Evolutionary conservation across 2,888 invertebrate species (phyloP).

Genomic region (Portevinia maculata): DNA sequence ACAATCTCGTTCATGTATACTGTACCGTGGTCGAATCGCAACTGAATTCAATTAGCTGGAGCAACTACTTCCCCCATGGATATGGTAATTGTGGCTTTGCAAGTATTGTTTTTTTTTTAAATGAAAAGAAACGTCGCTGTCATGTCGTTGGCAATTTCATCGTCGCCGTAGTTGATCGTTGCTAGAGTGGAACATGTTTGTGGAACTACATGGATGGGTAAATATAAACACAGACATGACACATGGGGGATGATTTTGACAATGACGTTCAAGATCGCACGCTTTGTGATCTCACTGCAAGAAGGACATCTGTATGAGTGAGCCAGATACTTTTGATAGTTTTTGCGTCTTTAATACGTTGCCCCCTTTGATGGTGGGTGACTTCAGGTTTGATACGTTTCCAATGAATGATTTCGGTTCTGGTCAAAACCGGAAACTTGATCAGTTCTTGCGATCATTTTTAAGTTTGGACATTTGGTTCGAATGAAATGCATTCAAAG

Average conservation of each 20-base stretch:
- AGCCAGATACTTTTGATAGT: not conserved
- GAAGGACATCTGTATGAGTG: constrained; percentile 7
- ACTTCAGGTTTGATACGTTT: constrained; percentile 47
- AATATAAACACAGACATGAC: not conserved
- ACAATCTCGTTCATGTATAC: constrained; percentile 31
- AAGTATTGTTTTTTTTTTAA: constrained; percentile 44
- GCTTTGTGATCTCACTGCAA: not conserved
- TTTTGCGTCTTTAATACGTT: constrained; percentile 21
- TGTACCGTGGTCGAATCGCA: constrained; percentile 60
- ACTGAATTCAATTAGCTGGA: constrained; percentile 63
- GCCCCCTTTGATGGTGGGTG: constrained; percentile 11
- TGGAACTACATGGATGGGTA: constrained; percentile 18
- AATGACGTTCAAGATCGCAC: constrained; percentile 16
- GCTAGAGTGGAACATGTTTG: constrained; percentile 37
- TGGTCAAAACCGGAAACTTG: constrained; percentile 28
- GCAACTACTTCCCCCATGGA: constrained; percentile 57
- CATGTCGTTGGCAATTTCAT: no score
- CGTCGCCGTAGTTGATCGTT: constrained; percentile 15
- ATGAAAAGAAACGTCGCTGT: constrained; percentile 50
- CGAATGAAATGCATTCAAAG: not conserved
- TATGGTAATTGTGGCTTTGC: constrained; percentile 29
- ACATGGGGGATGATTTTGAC: constrained; percentile 16
- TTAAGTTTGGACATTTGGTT: not conserved
- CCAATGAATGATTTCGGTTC: constrained; percentile 42
- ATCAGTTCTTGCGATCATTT: constrained; percentile 19